Conservation (phyloP, 2,888 invertebrate genomes). For the Ethmia dodecea region DNA sequence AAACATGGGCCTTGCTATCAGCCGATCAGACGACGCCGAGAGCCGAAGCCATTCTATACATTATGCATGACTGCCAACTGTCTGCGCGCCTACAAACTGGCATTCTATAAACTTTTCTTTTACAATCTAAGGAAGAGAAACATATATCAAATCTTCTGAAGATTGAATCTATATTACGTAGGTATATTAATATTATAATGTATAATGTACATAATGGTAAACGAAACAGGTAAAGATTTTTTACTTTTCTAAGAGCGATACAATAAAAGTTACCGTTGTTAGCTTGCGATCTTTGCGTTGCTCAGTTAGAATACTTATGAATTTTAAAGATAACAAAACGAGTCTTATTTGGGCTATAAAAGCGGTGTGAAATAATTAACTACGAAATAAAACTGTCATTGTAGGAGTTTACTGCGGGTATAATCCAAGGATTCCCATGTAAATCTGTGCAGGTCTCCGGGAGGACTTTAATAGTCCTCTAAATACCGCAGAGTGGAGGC, state of each 20-base stretch:
- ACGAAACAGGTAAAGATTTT: no score
- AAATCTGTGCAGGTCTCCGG: slow-evolving; percentile 47
- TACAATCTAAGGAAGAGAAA: no score
- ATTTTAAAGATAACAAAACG: background rate
- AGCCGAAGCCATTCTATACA: slow-evolving; percentile 39
- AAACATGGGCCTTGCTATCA: slow-evolving; percentile 63
- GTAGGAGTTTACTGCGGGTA: slow-evolving; percentile 36
- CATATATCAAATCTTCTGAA: no score
- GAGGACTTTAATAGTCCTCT: slow-evolving; percentile 57
- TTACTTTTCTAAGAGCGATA: no score
- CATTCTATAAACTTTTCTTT: background rate
- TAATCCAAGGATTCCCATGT: slow-evolving; percentile 45
- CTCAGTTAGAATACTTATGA: no score
- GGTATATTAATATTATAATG: no score
- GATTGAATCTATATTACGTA: no score
- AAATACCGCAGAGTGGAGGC: slow-evolving; percentile 45
- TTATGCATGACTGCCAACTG: slow-evolving; percentile 54
- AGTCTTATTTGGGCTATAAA: slow-evolving; percentile 1
- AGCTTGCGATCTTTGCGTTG: no score
- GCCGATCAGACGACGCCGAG: slow-evolving; percentile 50
- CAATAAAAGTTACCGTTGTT: no score
- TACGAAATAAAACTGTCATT: slow-evolving; percentile 30
- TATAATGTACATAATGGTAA: no score
- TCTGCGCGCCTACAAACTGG: slow-evolving; percentile 29
- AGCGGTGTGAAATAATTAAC: slow-evolving; percentile 5